phyloP scores from a whole-genome alignment of 2,113 vertebrate genomes.

The Serilophus lunatus region DNA sequence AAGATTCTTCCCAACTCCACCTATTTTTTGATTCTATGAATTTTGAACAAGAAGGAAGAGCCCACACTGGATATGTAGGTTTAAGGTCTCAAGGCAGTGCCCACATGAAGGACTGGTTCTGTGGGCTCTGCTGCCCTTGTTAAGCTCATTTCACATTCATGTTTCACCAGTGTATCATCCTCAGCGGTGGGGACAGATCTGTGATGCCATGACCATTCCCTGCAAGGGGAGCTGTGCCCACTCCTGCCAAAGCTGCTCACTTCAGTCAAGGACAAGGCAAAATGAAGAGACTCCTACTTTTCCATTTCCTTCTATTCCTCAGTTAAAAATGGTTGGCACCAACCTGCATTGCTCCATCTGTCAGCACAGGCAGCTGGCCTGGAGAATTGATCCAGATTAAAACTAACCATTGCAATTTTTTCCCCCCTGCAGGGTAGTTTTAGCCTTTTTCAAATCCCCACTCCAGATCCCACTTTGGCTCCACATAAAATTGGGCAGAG shows the following conservation, averaged over 20 bases:
- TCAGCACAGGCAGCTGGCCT: constrained; percentile 18
- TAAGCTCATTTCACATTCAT: not conserved
- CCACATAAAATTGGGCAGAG: not conserved
- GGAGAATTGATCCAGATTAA: constrained; percentile 42
- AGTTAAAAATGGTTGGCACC: not conserved
- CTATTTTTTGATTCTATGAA: not conserved
- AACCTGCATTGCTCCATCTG: constrained; percentile 9
- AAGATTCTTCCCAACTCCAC: not conserved
- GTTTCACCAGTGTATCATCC: not conserved
- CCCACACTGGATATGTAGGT: not conserved
- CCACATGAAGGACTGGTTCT: not conserved
- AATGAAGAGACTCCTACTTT: not conserved
- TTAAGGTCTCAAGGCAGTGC: not conserved
- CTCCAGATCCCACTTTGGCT: not conserved
- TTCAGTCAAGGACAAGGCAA: not conserved
- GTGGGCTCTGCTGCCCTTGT: not conserved
- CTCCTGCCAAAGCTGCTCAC: not conserved
- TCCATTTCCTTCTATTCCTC: not conserved
- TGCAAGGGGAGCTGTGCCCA: not conserved
- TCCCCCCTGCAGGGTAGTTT: not conserved
- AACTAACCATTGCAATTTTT: constrained; percentile 14
- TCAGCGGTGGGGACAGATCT: not conserved
- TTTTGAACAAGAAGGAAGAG: not conserved
- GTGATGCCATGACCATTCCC: not conserved
- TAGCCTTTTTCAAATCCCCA: not conserved